Percentiles rank a stretch among this genome's conserved stretches.
phyloP scores from a whole-genome alignment of 2,113 vertebrate genomes.

The Toxotes jaculatrix region DNA sequence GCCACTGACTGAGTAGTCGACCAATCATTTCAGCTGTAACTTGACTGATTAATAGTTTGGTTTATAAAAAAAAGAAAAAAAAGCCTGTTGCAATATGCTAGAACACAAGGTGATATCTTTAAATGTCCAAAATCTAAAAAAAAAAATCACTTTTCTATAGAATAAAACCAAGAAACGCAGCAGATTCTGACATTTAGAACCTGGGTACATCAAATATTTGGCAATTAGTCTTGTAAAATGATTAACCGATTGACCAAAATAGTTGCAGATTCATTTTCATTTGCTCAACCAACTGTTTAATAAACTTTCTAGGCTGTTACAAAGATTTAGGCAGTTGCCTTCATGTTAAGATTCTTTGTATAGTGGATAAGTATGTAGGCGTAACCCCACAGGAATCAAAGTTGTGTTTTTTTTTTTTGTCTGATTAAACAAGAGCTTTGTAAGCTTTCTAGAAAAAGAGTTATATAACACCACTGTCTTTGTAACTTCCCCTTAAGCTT shows the following conservation, averaged over 20 bases:
- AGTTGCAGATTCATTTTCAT: too few relatives aligned
- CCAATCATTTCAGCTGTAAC: too few relatives aligned
- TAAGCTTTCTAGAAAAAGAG: constrained; percentile 20
- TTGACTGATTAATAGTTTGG: too few relatives aligned
- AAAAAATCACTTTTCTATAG: too few relatives aligned
- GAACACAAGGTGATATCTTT: not conserved
- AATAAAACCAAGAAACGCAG: not conserved
- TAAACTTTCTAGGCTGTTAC: too few relatives aligned
- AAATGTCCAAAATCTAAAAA: not conserved
- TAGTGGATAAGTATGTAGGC: not conserved
- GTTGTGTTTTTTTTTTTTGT: not conserved
- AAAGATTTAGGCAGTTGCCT: too few relatives aligned
- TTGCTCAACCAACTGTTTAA: too few relatives aligned
- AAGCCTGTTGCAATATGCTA: not conserved
- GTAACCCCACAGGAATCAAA: constrained; percentile 1
- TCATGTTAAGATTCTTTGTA: too few relatives aligned
- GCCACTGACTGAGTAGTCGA: too few relatives aligned
- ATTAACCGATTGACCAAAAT: not conserved
- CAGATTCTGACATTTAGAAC: too few relatives aligned
- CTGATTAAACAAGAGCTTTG: constrained; percentile 7
- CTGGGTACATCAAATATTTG: not conserved
- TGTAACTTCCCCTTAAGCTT: constrained; percentile 6
- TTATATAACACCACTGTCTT: constrained; percentile 20
- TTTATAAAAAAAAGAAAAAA: too few relatives aligned
- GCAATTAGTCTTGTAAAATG: not conserved